A percentile compares a stretch with the other conserved stretches of the same genome.
phyloP scores from a whole-genome alignment of 2,888 invertebrate species.

The Pherbina coryleti region DNA sequence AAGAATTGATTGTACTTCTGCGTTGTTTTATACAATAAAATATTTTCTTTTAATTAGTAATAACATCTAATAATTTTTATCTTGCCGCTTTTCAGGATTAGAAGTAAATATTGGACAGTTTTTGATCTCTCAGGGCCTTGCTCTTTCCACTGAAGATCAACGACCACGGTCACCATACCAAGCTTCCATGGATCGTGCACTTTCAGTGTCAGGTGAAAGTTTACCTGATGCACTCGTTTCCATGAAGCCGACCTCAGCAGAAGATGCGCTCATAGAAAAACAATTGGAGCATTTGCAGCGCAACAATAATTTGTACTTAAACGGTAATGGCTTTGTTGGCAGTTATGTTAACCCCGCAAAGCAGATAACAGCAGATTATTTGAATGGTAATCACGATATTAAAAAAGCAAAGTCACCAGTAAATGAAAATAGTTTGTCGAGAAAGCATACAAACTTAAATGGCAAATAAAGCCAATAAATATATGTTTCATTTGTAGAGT shows the following conservation, averaged over 20 bases:
- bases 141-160: slow-evolving; percentile 59
- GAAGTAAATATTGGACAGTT: slow-evolving; percentile 65
- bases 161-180: slow-evolving; percentile 56
- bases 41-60: too few species aligned
- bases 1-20: too few species aligned
- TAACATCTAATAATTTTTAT: too few species aligned
- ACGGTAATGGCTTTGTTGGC: neutral
- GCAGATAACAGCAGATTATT: slow-evolving; percentile 50
- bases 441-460: slow-evolving; percentile 6
- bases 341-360: slow-evolving; percentile 47
- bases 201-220: slow-evolving; percentile 18
- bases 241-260: slow-evolving; percentile 44
- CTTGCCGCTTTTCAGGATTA: slow-evolving; percentile 49
- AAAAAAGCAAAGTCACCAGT: slow-evolving; percentile 12
- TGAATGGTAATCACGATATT: slow-evolving; percentile 51
- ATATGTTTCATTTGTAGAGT: neutral
- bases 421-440: slow-evolving; percentile 21
- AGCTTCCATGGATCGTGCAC: slow-evolving; percentile 29
- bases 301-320: slow-evolving; percentile 52
- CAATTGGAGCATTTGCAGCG: slow-evolving; percentile 58
- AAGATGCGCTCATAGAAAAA: slow-evolving; percentile 56
- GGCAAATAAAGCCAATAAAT: slow-evolving; percentile 39
- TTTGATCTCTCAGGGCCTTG: slow-evolving; percentile 64
- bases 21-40: too few species aligned
- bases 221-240: neutral